Evolutionary conservation across 2,113 vertebrate species (phyloP).

Genomic region (Quiscalus mexicanus): DNA sequence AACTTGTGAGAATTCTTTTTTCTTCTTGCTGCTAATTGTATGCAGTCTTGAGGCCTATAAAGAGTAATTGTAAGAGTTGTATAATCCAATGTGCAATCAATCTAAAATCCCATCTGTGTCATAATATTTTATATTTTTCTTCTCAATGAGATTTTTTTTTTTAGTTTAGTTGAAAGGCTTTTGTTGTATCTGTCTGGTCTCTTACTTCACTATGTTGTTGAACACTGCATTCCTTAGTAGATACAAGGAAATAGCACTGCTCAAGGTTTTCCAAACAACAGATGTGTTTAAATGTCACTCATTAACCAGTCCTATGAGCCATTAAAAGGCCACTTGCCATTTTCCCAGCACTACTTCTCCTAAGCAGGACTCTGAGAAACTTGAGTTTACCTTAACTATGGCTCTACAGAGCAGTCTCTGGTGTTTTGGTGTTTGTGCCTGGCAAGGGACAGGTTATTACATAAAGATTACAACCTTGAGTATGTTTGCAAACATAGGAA

Average conservation of each 20-base stretch:
- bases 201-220: not conserved
- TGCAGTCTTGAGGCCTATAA: not conserved
- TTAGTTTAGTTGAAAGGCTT: not conserved
- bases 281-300: not conserved
- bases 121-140: not conserved
- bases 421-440: not conserved
- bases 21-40: not conserved
- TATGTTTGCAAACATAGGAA: not conserved
- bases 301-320: constrained; percentile 31
- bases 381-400: not conserved
- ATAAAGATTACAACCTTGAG: not conserved
- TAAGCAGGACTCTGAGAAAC: not conserved
- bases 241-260: not conserved
- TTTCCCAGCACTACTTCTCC: not conserved
- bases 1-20: not conserved
- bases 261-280: constrained; percentile 11
- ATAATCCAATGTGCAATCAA: not conserved
- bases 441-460: not conserved
- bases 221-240: not conserved
- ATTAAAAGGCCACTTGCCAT: not conserved
- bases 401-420: not conserved
- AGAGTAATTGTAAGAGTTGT: not conserved
- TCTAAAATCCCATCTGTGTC: fast-evolving
- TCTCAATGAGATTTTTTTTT: not conserved
- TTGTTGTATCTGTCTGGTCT: not conserved